Conservation (phyloP, 2,113 vertebrate genomes). For the Ceyx melanurus region DNA sequence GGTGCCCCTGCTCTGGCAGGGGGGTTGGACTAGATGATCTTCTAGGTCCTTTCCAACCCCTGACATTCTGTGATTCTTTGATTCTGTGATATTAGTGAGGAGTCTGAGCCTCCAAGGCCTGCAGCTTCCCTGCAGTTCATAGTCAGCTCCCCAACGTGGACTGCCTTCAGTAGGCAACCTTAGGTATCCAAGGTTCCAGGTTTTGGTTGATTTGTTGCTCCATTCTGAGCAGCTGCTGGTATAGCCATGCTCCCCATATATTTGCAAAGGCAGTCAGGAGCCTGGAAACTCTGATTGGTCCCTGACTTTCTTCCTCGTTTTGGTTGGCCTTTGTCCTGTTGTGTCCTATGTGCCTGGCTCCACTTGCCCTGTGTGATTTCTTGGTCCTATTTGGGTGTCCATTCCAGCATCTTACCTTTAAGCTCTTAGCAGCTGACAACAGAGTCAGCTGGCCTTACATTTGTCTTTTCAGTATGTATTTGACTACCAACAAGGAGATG, state of each 20-base stretch:
- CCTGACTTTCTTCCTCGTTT: not conserved
- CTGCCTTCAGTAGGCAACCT: not conserved
- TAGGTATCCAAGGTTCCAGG: not conserved
- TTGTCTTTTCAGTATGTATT: conserved; percentile 85
- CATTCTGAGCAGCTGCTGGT: not conserved
- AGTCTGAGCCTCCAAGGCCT: not conserved
- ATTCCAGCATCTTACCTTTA: not conserved
- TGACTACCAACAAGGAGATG: conserved; percentile 83
- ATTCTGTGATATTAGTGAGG: not conserved
- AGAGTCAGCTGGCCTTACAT: conserved; percentile 23
- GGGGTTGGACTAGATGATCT: no score
- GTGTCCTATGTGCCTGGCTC: not conserved
- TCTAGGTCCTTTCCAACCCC: no score
- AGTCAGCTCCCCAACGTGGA: not conserved
- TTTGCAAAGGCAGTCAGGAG: not conserved
- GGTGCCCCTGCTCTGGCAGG: no score
- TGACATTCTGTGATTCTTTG: no score
- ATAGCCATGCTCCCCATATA: not conserved
- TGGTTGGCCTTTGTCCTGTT: not conserved
- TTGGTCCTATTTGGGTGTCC: not conserved
- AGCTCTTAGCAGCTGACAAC: not conserved
- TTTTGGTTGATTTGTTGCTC: not conserved
- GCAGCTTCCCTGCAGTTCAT: not conserved
- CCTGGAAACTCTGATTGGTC: not conserved
- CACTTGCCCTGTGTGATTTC: fast-evolving